These are phyloP conservation scores for Azemiops feae DNA, from an alignment of 2,113 vertebrate species.

Conservation along the genomic window DNA sequence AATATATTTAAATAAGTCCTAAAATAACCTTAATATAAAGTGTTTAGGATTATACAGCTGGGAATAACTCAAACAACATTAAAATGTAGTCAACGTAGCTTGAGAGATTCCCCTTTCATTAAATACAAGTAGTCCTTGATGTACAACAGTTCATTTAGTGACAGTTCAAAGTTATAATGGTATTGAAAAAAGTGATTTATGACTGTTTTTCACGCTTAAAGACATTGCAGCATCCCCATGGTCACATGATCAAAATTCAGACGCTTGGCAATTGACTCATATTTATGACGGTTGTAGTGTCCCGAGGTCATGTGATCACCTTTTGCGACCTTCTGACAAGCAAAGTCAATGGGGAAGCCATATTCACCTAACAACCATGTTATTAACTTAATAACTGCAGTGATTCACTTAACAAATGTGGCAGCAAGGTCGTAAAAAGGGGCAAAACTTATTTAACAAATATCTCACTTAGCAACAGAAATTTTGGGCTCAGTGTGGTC, in stretches of 20 bases:
- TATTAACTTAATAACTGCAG: background rate
- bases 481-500: background rate
- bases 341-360: background rate
- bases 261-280: background rate
- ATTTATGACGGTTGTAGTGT: background rate
- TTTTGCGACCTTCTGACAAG: background rate
- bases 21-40: background rate
- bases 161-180: background rate
- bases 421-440: background rate
- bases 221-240: background rate
- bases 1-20: background rate
- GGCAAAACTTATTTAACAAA: background rate
- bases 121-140: background rate
- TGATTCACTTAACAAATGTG: background rate
- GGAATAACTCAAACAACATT: background rate
- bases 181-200: background rate
- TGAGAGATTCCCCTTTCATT: background rate
- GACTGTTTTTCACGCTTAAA: background rate
- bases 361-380: background rate
- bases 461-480: background rate
- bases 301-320: rapidly evolving
- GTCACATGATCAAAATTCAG: background rate
- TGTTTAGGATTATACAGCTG: background rate
- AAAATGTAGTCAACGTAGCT: background rate
- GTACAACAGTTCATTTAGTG: background rate